phyloP scores from a whole-genome alignment of 2,113 vertebrate genomes.

The Salvelinus alpinus region DNA sequence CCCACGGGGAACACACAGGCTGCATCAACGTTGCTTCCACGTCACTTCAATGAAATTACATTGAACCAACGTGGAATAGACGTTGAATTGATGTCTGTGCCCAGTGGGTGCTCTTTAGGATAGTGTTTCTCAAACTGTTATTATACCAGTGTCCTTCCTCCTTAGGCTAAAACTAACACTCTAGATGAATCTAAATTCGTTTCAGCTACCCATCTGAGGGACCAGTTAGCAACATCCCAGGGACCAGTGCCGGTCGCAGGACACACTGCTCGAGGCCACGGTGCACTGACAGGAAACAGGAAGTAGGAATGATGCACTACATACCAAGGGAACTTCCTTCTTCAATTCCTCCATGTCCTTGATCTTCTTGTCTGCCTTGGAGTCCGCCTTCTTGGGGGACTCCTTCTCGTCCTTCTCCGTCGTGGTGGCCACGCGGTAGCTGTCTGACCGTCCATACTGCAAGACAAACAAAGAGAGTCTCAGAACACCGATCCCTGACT shows the following conservation, averaged over 20 bases:
- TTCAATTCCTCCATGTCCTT: constrained; percentile 90
- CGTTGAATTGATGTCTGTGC: too few species aligned
- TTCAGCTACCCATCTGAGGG: not conserved
- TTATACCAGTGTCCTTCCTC: too few species aligned
- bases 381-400: constrained; percentile 79
- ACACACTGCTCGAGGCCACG: not conserved
- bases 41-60: too few species aligned
- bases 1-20: too few species aligned
- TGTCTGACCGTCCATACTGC: constrained; percentile 90
- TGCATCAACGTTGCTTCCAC: too few species aligned
- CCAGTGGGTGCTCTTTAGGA: too few species aligned
- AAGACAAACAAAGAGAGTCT: constrained; percentile 36
- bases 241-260: too few species aligned
- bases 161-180: not conserved
- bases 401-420: constrained; percentile 85
- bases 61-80: too few species aligned
- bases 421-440: constrained; percentile 91
- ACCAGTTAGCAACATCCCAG: too few species aligned
- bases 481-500: not conserved
- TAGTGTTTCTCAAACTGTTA: too few species aligned
- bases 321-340: constrained; percentile 90
- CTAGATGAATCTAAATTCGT: not conserved
- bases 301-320: constrained; percentile 28
- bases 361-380: constrained; percentile 81
- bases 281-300: not conserved